These are phyloP conservation scores for Enteromius thamalakanensis DNA, from an alignment of 2,797 vertebrate genomes.

Conservation along the genomic window DNA sequence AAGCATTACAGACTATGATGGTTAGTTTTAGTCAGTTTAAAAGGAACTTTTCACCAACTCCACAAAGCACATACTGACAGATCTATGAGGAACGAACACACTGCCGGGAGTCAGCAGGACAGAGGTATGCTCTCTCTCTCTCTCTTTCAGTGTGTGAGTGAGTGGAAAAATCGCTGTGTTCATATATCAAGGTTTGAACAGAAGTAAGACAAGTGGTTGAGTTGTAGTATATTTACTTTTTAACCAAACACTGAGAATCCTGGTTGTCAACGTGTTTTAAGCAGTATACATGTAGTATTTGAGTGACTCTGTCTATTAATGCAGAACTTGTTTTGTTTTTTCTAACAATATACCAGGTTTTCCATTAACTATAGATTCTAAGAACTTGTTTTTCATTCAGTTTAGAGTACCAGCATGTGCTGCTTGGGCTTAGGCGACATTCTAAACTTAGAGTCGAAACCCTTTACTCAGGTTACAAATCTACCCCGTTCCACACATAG, in stretches of 20 bases:
- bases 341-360: not conserved
- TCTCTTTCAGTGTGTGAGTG: not conserved
- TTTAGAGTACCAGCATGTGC: constrained; percentile 25
- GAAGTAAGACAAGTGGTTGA: not conserved
- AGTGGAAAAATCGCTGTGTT: not conserved
- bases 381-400: not conserved
- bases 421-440: constrained; percentile 63
- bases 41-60: not conserved
- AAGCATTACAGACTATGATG: constrained; percentile 27
- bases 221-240: not conserved
- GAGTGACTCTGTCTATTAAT: not conserved
- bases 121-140: constrained; percentile 52
- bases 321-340: not conserved
- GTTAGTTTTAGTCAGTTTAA: constrained; percentile 15
- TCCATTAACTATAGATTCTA: not conserved
- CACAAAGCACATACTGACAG: constrained; percentile 20
- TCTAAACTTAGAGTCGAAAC: constrained; percentile 79
- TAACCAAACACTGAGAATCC: not conserved
- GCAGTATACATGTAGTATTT: not conserved
- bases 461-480: constrained; percentile 72
- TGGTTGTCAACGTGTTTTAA: not conserved
- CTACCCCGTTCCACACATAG: constrained; percentile 47
- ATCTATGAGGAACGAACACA: constrained; percentile 54
- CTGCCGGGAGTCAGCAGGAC: constrained; percentile 46
- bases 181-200: not conserved